Base-by-base conservation (phyloP, 1,140 invertebrate species). In the Hylaeus volcanicus region DNA sequence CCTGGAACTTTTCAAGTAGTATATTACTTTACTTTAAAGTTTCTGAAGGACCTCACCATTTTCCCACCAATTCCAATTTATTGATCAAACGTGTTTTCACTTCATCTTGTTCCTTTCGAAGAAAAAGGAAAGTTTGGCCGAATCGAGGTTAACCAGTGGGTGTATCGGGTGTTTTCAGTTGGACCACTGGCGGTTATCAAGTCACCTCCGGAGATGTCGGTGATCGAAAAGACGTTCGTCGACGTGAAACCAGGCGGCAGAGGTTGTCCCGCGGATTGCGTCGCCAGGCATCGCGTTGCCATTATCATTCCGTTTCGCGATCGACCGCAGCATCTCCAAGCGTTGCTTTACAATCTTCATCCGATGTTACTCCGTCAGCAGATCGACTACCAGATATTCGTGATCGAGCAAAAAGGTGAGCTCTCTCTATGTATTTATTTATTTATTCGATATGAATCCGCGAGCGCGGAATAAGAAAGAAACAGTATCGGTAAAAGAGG, bases 361-460 rank as follows among this genome's bases (percentile, higher is more conserved):
- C 97, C 98, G 41, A 96, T 99, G 86, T 94, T 99, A 48, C 96
- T 97, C 92, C 95, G 96, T 81, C 98, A 99, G 92, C 96, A 97
- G 92, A 95, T 99, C 71, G 97, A 98, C 89, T 99, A 99, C 93
- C 96, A 96, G 83, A 98, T 99, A 88, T 98, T 97, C 92, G 95
- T 99, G n/a, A 95, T 99, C n/a, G 98, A 99, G 93, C 98, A 99
- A 92, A 94, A 94, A 92, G 96, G 95, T 96, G 37, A 87, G 88
- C 74, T 9, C 48, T 8, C 15, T 26, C 26, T 26, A 26, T 26
- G 5, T 5, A 45, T 45, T 45, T 45, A 45, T 26, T 26, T 26
- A 26, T 26, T 26, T 26, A 26, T 26, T 26, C 26, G 26, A 26
- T 26, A 45, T 5, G 43, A 45, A 3, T 3, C 43, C 43, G 43